Evolutionary conservation across 23 tunicate species (phyloP).

Genomic region (Phallusia fumigata): DNA sequence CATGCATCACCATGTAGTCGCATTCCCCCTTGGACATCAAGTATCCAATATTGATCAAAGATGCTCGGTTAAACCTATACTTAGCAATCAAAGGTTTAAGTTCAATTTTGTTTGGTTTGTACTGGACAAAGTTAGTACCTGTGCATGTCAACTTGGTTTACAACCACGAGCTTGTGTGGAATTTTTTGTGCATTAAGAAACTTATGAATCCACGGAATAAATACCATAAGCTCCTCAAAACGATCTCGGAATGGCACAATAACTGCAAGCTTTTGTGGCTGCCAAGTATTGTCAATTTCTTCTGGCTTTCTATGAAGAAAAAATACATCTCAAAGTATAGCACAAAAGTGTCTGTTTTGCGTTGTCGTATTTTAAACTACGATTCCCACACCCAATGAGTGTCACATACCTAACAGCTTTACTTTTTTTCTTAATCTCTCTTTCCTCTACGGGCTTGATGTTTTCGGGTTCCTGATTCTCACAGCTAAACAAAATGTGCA

Average conservation of each 20-base stretch:
- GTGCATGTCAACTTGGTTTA: slow-evolving; percentile 88
- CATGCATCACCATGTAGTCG: slow-evolving; percentile 98
- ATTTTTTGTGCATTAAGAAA: slow-evolving; percentile 80
- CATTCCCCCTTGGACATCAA: slow-evolving; percentile 67
- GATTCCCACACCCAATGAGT: too few species aligned
- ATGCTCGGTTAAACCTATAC: slow-evolving; percentile 85
- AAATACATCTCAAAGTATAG: too few species aligned
- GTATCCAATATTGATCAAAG: slow-evolving; percentile 91
- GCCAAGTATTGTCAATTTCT: slow-evolving; percentile 8
- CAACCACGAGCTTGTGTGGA: slow-evolving; percentile 74
- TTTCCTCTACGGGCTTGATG: not conserved
- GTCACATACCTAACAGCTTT: too few species aligned
- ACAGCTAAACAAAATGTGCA: slow-evolving; percentile 18
- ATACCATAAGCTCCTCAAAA: slow-evolving; percentile 94
- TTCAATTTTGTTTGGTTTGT: not conserved
- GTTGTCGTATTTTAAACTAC: too few species aligned
- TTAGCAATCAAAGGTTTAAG: not conserved
- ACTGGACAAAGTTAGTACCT: slow-evolving; percentile 37
- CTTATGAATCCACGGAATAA: slow-evolving; percentile 92
- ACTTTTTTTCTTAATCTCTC: not conserved
- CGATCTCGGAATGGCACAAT: slow-evolving; percentile 92
- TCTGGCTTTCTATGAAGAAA: not conserved
- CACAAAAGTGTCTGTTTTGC: too few species aligned
- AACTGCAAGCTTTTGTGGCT: slow-evolving; percentile 72
- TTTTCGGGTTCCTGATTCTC: not conserved